Evolutionary conservation across 1,140 invertebrate genomes (phyloP), one percentile per base, ranked within the genome.

Genomic region (Lucilia cuprina): DNA sequence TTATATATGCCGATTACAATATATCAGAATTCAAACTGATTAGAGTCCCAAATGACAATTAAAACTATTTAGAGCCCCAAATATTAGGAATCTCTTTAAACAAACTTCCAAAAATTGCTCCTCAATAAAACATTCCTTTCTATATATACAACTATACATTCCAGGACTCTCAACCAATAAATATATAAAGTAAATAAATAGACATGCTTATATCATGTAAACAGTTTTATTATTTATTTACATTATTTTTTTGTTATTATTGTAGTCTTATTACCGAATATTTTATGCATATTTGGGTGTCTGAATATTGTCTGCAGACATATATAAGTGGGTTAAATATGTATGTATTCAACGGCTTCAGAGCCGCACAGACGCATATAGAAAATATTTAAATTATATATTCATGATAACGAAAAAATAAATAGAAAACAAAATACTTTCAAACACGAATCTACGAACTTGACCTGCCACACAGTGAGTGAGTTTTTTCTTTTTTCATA

Each of bases 191-290:
- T 30, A 30, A 30, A 30, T 41, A 41, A 41, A 41, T 30, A 77
- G 30, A n/a, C 25, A 25, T 30, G 34, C 17, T 75, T 77, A 77
- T 41, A 77, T 77, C n/a, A 49, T 47, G 77, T 50, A 80, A 80
- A 80, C 77, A 80, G 47, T 49, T 80, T 50, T 80, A 80, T 80
- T 80, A 49, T 80, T 80, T 80, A 80, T 80, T 80, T 80, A 50
- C 47, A n/a, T n/a, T n/a, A n/a, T 17, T 21, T 34, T 77, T 3
- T 30, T 30, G 25, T 30, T 78, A 13, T 30, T 41, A 41, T 35
- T 41, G 14, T 78, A 30, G 34, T 78, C 17, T n/a, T 17, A 3
- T 35, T 41, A 8, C 35, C 34, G 34, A 41, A 41, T 25, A 13
- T 74, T 17, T 35, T 47, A 41, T 60, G 14, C 14, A 60, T 60